Evolutionary conservation across 2,113 vertebrate genomes (phyloP).

Genomic region (Opisthocomus hoazin): DNA sequence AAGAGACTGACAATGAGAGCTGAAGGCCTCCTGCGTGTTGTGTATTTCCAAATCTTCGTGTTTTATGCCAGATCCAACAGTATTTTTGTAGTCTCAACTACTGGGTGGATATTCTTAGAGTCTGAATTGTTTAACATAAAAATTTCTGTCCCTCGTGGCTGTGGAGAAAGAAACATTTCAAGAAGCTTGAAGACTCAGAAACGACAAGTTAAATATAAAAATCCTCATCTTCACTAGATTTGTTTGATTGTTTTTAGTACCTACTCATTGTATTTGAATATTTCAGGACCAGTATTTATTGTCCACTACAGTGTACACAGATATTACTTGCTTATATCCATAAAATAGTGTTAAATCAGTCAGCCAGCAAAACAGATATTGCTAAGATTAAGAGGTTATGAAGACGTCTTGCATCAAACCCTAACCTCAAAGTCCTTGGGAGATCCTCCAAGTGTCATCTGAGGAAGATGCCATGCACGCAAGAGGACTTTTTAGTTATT

Average conservation of each 20-base stretch:
- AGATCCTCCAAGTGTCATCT: background rate
- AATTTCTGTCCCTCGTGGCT: background rate
- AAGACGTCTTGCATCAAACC: background rate
- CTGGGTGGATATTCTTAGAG: background rate
- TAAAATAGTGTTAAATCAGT: background rate
- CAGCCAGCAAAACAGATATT: background rate
- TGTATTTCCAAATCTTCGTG: background rate
- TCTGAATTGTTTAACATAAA: background rate
- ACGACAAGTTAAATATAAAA: background rate
- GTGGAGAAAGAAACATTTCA: background rate
- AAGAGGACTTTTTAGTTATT: background rate
- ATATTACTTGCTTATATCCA: background rate
- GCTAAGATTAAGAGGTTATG: background rate
- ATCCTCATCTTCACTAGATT: background rate
- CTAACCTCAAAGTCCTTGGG: background rate
- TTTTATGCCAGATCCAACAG: background rate
- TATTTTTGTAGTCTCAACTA: background rate
- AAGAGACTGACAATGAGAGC: background rate
- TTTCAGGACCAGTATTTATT: background rate
- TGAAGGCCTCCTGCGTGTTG: background rate
- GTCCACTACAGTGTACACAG: background rate
- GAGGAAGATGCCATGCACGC: background rate
- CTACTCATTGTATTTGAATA: background rate
- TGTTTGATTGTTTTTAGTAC: background rate
- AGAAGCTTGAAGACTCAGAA: background rate